Percentiles rank a stretch among this genome's conserved stretches.
Conservation (phyloP, 2,797 vertebrate species). For the Momotus momota region DNA sequence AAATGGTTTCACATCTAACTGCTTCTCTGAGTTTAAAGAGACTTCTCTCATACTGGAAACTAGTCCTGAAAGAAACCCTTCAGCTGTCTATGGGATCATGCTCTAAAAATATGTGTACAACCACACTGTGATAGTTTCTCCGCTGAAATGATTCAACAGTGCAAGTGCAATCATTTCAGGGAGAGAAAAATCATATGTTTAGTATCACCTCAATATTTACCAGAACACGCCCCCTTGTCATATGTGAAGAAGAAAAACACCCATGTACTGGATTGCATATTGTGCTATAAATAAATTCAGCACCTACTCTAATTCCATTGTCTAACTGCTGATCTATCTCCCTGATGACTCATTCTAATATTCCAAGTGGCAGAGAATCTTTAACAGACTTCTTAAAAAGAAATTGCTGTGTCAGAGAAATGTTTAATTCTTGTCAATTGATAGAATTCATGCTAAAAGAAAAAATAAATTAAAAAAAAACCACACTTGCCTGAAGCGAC, state of each 20-base stretch:
- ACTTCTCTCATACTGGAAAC: conserved; percentile 10
- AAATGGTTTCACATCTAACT: background rate
- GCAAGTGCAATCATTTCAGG: background rate
- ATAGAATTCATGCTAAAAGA: background rate
- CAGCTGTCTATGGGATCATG: background rate
- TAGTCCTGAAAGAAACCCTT: background rate
- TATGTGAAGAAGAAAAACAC: background rate
- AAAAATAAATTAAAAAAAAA: background rate
- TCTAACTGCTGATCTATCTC: background rate
- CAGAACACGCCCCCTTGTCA: background rate
- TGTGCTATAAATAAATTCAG: background rate
- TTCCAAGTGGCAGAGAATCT: background rate
- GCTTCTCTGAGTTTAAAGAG: conserved; percentile 16
- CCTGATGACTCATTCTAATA: background rate
- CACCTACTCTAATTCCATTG: background rate
- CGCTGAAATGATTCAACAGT: background rate
- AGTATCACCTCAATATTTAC: background rate
- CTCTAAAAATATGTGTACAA: background rate
- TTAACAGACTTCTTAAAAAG: background rate
- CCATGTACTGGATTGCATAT: background rate
- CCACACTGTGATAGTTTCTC: background rate
- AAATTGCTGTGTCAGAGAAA: background rate
- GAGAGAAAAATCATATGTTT: background rate
- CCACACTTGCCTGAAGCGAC: background rate
- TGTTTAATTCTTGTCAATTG: background rate